Evolutionary conservation across 2,888 invertebrate species (phyloP).

Genomic region (Leptinotarsa rubiginosa): DNA sequence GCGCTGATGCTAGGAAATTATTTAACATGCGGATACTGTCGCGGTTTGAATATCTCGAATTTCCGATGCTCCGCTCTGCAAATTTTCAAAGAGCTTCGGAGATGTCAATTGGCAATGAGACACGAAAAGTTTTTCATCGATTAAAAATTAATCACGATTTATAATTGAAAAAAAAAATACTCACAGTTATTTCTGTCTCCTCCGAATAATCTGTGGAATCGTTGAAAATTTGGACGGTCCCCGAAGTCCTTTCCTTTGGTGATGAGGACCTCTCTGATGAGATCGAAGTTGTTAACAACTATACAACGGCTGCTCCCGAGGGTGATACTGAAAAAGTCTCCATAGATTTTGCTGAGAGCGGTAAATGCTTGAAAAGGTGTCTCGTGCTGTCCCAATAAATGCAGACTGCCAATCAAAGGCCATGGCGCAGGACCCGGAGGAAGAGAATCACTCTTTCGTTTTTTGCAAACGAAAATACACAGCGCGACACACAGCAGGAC

Average conservation of each 20-base stretch:
- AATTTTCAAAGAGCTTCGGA: constrained; percentile 50
- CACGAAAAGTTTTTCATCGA: constrained; percentile 15
- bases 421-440: constrained; percentile 77
- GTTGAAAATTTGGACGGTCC: constrained; percentile 82
- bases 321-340: constrained; percentile 78
- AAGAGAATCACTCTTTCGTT: constrained; percentile 49
- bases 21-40: constrained; percentile 18
- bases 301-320: constrained; percentile 78
- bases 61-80: constrained; percentile 47
- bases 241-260: constrained; percentile 86
- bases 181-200: constrained; percentile 89
- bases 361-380: constrained; percentile 81
- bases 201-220: constrained; percentile 86
- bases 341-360: constrained; percentile 75
- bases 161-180: constrained; percentile 63
- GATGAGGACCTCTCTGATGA: constrained; percentile 81
- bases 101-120: constrained; percentile 41
- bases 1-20: constrained; percentile 25
- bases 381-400: constrained; percentile 73
- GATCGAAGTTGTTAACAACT: constrained; percentile 78
- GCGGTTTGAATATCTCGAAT: constrained; percentile 28
- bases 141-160: background rate
- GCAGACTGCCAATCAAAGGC: constrained; percentile 80
- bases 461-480: constrained; percentile 56
- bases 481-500: constrained; percentile 61